Evolutionary conservation across 1,140 invertebrate genomes (phyloP), one percentile per base, ranked within the genome.

Genomic region (Orius laevigatus): DNA sequence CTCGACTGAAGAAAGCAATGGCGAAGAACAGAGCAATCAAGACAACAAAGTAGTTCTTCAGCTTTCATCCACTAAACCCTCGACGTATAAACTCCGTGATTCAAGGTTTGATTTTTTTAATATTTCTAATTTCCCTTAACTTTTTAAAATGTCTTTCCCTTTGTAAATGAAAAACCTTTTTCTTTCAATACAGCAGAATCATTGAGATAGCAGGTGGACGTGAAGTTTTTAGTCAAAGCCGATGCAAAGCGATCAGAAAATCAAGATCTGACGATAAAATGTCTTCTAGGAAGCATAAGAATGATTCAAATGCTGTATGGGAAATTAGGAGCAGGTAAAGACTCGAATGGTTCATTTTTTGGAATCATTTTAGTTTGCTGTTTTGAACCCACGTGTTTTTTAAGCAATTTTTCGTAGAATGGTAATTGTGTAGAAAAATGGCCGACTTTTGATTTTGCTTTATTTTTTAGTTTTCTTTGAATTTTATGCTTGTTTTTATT

Each of bases 191-290:
- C 62, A 73, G 61, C 64, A 84, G 84, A 64, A 84, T 86, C 62
- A 85, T 86, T 65, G 84, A 88, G 71, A 86, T 87, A 62, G 84
- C 84, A 36, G 84, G 84, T 55, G 85, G 85, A 46, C 70, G 84
- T 46, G 84, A 89, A 66, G 72, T 89, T 40, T 87, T 82, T 63
- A 86, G 83, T 32, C 81, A 84, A 60, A 86, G 81, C 62, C 66
- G 83, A 57, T 81, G 76, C 58, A 82, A 84, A 69, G 79, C 81
- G 41, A 72, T 76, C 45, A 70, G 81, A 55, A 84, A 82, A 56
- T 57, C 58, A 48, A 47, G 55, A 20, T 53, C 62, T 39, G 71
- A 73, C 51, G 69, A 69, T 55, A 67, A 67, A 54, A 54, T 67
- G 55, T 63, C 62, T 5, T 55, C 62, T 49, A 71, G 72, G 58